Base-by-base conservation (phyloP, 1,140 invertebrate species). In the Drosophila rufa region DNA sequence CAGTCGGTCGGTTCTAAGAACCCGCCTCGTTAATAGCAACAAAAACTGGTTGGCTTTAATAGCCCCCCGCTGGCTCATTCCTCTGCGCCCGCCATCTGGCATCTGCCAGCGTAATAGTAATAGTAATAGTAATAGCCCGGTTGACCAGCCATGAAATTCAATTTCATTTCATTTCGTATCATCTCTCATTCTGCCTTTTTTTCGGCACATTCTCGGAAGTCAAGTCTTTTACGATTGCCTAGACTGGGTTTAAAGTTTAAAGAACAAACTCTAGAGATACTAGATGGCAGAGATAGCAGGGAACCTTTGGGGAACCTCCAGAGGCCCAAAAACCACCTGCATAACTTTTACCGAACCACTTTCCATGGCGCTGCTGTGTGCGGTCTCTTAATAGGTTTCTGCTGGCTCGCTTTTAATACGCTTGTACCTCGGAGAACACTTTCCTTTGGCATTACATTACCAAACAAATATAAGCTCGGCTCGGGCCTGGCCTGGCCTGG, bases 121-220 rank as follows among this genome's bases (percentile, higher is more conserved):
- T 38, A 55, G 33, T 55, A 55, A 55, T 55, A 55, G 82, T 85
- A 86, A 86, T 82, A 86, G 62, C 62, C 51, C 64, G 46, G 48
- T 66, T 69, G 76, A 81, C 62, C 61, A 73, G 75, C 67, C 82
- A 87, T 87, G 71, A 89, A 86, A 82, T 87, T 86, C 79, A 75
- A 86, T 86, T 87, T 87, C 68, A 85, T 83, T 82, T 67, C 57
- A 86, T 86, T 87, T 83, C 65, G 74, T 84, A 80, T 71, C 61
- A 68, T 79, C 76, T 81, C 57, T 69, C 61, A 69, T 67, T 69
- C 61, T 60, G 55, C 40, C 27, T 25, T 30, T 43, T 25, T 76
- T 59, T 68, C 47, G 47, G 70, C 75, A 69, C 80, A 76, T 87
- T 87, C 83, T 77, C 59, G 79, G 83, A 87, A 87, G 70, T 66